Percentiles rank a stretch among this genome's conserved stretches.
phyloP scores from a whole-genome alignment of 2,113 vertebrate genomes.

The Clarias batrachus region DNA sequence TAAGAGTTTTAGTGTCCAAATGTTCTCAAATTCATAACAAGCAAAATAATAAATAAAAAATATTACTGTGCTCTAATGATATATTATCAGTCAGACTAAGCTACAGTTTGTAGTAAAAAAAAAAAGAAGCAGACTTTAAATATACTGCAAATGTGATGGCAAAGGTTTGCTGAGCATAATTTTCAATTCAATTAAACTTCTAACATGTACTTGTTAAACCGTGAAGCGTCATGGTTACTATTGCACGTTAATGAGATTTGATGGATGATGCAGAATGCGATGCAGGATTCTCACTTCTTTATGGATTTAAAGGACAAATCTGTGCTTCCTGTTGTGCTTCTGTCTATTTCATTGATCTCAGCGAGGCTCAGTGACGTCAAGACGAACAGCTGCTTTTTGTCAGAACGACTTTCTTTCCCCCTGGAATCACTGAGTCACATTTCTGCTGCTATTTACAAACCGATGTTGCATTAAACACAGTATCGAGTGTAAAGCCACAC shows the following conservation, averaged over 20 bases:
- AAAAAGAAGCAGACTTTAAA: background rate
- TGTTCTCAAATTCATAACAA: background rate
- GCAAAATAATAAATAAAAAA: background rate
- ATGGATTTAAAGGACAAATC: background rate
- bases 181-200: background rate
- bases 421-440: background rate
- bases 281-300: background rate
- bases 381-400: background rate
- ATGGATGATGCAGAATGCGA: background rate
- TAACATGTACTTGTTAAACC: background rate
- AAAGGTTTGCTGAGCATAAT: background rate
- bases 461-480: background rate
- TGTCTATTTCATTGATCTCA: conserved; percentile 16
- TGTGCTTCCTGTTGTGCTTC: conserved; percentile 14
- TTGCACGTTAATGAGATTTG: background rate
- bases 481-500: background rate
- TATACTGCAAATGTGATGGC: background rate
- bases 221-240: background rate
- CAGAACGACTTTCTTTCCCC: background rate
- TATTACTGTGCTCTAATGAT: background rate
- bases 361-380: conserved; percentile 21
- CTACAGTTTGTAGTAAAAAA: background rate
- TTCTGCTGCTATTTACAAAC: conserved; percentile 1
- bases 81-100: background rate
- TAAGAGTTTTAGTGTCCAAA: too few species aligned